phyloP scores from a whole-genome alignment of 1,140 invertebrate species.

The Pachyrhynchus sulphureomaculatus region DNA sequence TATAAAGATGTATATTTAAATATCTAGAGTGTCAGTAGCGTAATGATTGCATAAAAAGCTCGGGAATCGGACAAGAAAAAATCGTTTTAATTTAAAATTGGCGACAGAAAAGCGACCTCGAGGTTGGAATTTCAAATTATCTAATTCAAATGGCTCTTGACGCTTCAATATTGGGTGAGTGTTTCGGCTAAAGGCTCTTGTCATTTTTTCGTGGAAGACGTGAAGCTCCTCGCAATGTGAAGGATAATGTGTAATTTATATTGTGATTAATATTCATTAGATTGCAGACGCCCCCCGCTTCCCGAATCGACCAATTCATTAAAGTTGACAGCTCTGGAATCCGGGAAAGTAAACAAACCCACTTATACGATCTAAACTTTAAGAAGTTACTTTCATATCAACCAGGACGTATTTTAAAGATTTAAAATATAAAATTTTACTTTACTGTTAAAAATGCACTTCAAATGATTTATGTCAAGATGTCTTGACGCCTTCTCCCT shows the following conservation, averaged over 20 bases:
- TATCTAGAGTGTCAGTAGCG: no score
- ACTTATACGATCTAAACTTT: slow-evolving; percentile 23
- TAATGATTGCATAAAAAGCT: neutral
- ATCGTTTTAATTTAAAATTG: slow-evolving; percentile 16
- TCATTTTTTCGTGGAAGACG: slow-evolving; percentile 16
- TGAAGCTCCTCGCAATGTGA: slow-evolving; percentile 10
- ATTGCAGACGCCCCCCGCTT: neutral
- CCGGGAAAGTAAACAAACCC: slow-evolving; percentile 15
- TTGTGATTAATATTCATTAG: slow-evolving; percentile 33
- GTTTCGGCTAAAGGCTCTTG: slow-evolving; percentile 26
- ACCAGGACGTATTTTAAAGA: no score
- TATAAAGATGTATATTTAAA: no score
- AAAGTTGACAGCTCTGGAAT: slow-evolving; percentile 23
- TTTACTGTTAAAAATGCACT: no score
- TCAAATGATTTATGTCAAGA: no score
- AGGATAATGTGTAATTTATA: slow-evolving; percentile 30
- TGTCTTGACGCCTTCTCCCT: no score
- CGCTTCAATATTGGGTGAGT: slow-evolving; percentile 17
- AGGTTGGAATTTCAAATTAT: slow-evolving; percentile 25
- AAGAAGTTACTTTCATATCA: no score
- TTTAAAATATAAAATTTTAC: no score
- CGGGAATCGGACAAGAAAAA: slow-evolving; percentile 4
- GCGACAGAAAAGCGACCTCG: neutral
- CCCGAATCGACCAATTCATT: slow-evolving; percentile 26
- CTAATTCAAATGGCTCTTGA: slow-evolving; percentile 26